These are phyloP conservation scores for Epistrophe eligans DNA, from an alignment of 2,888 invertebrate genomes.

Conservation along the genomic window DNA sequence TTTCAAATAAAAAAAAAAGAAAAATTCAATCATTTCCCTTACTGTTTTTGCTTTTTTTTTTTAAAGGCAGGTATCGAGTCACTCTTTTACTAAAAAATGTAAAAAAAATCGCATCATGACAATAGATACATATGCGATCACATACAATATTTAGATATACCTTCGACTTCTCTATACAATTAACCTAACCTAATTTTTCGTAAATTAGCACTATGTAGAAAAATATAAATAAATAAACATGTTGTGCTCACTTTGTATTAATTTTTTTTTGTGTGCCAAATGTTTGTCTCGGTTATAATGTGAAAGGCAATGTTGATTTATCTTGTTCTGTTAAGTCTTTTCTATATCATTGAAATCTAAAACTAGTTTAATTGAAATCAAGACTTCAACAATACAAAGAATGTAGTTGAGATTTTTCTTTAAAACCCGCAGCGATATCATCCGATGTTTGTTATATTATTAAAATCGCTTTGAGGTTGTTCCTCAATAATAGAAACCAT, in stretches of 20 bases:
- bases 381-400: slow-evolving; percentile 10
- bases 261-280: neutral
- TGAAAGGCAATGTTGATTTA: slow-evolving; percentile 13
- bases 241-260: too few relatives aligned
- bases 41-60: too few relatives aligned
- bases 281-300: neutral
- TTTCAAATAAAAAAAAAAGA: too few relatives aligned
- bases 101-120: too few relatives aligned
- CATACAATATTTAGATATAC: too few relatives aligned
- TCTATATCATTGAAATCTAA: slow-evolving; percentile 7
- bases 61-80: too few relatives aligned
- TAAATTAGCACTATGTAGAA: neutral
- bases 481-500: slow-evolving; percentile 12
- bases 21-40: too few relatives aligned
- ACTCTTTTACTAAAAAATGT: too few relatives aligned
- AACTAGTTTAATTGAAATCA: slow-evolving; percentile 29
- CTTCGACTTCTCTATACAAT: too few relatives aligned
- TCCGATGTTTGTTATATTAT: slow-evolving; percentile 5
- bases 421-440: neutral
- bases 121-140: too few relatives aligned
- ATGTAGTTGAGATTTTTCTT: neutral
- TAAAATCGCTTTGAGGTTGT: slow-evolving; percentile 2
- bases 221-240: neutral
- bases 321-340: neutral
- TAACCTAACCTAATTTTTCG: neutral